Base-by-base conservation (phyloP, 2,888 invertebrate species). In the Gymnoscelis rufifasciata region DNA sequence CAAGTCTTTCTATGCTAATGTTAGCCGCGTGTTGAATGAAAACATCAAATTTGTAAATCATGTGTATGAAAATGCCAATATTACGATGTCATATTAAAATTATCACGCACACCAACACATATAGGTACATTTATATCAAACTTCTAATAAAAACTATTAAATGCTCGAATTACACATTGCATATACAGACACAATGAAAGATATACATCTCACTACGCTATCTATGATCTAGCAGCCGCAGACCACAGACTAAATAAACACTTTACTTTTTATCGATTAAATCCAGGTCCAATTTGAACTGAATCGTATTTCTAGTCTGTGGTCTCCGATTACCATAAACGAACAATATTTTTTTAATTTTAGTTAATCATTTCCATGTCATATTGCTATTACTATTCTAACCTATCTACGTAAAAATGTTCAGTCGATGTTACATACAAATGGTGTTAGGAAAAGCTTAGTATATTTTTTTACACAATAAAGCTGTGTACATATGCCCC, bases 391-490 rank as follows among this genome's bases (percentile, higher is more conserved):
- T 45, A 35, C 56, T 58, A 58, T 51, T 10, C 74, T 81, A 83
- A 66, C 74, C 75, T 83, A 83, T 50, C 78, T 87, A 88, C 74
- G 73, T 84, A 83, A 80, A 86, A 84, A 83, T 83, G 81, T 83
- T 86, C 87, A 88, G 87, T 88, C 87, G 73, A 87, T 84, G 82
- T 87, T 84, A 84, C 80, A 83, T 83, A 83, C 82, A 83, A 54
- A 80, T 83, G 84, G 79, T 83, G 78, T 84, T 77, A 74, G 73
- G 52, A 71, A 70, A 77, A 75, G 73, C 71, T 74, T 71, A 75
- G 42, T 44, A 33, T 35, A 47, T 39, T 54, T n/a, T n/a, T 64
- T 63, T 60, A 59, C 71, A 68, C 58, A 68, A 43, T 56, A 62
- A 66, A 57, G 61, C 55, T 62, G 57, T 55, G 62, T 54, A 53